Conservation (phyloP, 2,797 vertebrate species). For the Pempheris klunzingeri region DNA sequence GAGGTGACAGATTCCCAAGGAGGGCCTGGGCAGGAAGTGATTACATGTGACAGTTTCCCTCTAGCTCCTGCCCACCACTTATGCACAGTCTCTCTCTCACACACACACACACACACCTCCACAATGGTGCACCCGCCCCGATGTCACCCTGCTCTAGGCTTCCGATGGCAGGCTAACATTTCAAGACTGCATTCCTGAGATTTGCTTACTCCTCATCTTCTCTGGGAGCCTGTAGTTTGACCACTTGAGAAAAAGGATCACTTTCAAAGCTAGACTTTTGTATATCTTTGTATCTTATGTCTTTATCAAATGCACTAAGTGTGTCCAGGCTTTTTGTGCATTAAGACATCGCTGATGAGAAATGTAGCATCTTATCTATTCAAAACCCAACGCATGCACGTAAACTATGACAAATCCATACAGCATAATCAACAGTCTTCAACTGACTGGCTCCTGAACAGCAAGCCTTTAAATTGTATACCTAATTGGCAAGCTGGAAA, state of each 20-base stretch:
- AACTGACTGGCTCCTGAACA: slow-evolving; percentile 50
- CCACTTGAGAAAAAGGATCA: slow-evolving; percentile 18
- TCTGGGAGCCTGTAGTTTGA: slow-evolving; percentile 51
- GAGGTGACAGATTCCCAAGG: slow-evolving; percentile 75
- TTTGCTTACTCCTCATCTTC: slow-evolving; percentile 52
- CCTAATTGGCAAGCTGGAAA: slow-evolving; percentile 84
- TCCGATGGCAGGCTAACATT: slow-evolving; percentile 73
- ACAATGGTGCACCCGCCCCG: slow-evolving; percentile 34
- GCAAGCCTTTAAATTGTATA: slow-evolving; percentile 66
- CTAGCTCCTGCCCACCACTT: slow-evolving; percentile 26
- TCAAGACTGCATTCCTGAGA: slow-evolving; percentile 71
- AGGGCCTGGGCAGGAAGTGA: slow-evolving; percentile 71
- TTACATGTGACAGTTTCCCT: slow-evolving; percentile 61
- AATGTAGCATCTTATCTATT: background rate
- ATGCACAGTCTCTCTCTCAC: background rate
- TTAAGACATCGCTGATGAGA: background rate
- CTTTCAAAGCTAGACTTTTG: slow-evolving; percentile 20
- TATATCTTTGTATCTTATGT: slow-evolving; percentile 14
- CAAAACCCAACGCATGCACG: background rate
- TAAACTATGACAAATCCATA: slow-evolving; percentile 30
- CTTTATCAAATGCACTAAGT: slow-evolving; percentile 6
- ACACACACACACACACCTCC: slow-evolving; percentile 33
- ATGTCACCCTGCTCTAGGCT: slow-evolving; percentile 65
- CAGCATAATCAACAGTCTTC: slow-evolving; percentile 26
- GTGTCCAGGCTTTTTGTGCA: background rate